A percentile compares a stretch with the other conserved stretches of the same genome.
Conservation (phyloP, 2,113 vertebrate species). For the Eubucco bourcierii region DNA sequence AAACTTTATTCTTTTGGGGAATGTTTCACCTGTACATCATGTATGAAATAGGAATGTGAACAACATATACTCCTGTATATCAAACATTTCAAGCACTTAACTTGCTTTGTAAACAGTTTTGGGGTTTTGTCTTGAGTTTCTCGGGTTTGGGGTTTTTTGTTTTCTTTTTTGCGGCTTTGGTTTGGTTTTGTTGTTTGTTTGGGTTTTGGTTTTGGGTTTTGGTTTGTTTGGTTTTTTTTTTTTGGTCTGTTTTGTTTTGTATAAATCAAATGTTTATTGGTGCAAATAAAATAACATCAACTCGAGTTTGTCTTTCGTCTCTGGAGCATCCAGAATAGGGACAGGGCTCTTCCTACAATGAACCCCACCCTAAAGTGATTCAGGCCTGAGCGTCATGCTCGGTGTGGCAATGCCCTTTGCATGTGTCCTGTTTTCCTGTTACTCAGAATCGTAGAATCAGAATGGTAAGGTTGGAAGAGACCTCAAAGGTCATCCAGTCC, state of each 20-base stretch:
- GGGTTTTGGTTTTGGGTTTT: no score
- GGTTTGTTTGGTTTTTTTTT: not conserved
- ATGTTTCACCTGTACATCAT: constrained; percentile 68
- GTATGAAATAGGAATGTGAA: constrained; percentile 80
- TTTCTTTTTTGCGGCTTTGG: constrained; percentile 40
- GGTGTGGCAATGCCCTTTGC: not conserved
- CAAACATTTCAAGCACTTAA: constrained; percentile 73
- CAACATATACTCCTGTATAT: constrained; percentile 70
- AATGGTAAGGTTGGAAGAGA: no score
- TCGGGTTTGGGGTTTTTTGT: not conserved
- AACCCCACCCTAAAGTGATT: not conserved
- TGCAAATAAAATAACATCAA: constrained; percentile 73
- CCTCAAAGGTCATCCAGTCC: no score
- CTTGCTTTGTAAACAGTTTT: constrained; percentile 70
- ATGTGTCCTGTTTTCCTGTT: not conserved
- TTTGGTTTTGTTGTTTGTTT: no score
- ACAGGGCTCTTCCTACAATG: not conserved
- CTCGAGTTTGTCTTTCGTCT: not conserved
- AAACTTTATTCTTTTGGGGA: constrained; percentile 69
- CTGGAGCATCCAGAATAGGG: not conserved
- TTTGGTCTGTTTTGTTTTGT: constrained; percentile 37
- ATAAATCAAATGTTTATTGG: constrained; percentile 73
- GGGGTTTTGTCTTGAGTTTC: not conserved
- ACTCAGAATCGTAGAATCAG: no score
- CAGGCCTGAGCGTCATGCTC: no score